Percentiles rank a stretch among this genome's conserved stretches.
Conservation (phyloP, 2,113 vertebrate genomes). For the Chloropsis hardwickii region DNA sequence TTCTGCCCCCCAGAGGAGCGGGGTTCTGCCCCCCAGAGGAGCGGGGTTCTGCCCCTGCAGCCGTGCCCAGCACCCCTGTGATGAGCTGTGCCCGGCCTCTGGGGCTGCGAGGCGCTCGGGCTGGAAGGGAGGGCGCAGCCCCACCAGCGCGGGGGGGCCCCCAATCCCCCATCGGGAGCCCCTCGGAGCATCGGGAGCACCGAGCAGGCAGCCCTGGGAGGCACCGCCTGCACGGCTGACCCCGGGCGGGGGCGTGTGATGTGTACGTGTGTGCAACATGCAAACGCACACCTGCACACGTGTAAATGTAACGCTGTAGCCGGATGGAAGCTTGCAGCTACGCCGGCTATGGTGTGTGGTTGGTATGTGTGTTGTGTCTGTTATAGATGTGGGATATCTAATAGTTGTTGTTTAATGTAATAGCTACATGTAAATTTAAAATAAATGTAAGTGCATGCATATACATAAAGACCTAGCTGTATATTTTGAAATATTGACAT, state of each 20-base stretch:
- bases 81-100: background rate
- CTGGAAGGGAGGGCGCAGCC: too few species aligned
- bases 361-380: rapidly evolving
- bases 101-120: background rate
- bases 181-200: background rate
- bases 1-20: background rate
- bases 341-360: rapidly evolving
- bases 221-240: background rate
- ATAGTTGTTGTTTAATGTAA: background rate
- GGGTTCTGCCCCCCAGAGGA: background rate
- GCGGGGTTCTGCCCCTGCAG: background rate
- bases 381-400: too few species aligned
- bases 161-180: background rate
- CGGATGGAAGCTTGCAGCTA: background rate
- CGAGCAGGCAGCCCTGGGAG: background rate
- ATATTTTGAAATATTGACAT: background rate
- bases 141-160: background rate
- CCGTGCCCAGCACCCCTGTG: background rate
- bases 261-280: background rate
- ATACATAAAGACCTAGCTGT: too few species aligned
- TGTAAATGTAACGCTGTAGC: background rate
- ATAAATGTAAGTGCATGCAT: background rate
- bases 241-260: too few species aligned
- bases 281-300: rapidly evolving
- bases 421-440: background rate